phyloP scores from a whole-genome alignment of 2,113 vertebrate genomes.

The Coptodon bakossiorum region DNA sequence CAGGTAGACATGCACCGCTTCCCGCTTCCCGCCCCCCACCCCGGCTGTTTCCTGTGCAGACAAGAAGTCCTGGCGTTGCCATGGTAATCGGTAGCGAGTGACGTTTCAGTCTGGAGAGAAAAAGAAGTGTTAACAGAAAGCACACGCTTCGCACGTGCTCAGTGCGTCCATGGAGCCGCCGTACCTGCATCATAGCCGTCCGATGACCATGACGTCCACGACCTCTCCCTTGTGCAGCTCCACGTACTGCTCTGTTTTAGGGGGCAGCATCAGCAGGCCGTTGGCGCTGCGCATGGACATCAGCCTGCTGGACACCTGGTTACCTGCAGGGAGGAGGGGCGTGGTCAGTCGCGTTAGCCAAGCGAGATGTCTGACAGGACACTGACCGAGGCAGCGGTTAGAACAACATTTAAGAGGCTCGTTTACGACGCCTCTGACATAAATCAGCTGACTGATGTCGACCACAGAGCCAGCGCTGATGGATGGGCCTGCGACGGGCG shows the following conservation, averaged over 20 bases:
- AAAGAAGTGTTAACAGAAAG: background rate
- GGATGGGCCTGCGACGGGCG: background rate
- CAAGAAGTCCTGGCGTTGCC: constrained; percentile 60
- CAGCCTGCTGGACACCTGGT: constrained; percentile 98
- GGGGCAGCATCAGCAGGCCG: constrained; percentile 97
- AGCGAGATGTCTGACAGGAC: fast-evolving
- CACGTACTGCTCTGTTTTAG: constrained; percentile 99
- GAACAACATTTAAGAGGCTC: background rate
- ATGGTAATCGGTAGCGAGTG: constrained; percentile 52
- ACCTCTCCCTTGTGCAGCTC: constrained; percentile 99
- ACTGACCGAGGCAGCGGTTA: background rate
- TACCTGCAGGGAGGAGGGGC: constrained; percentile 69
- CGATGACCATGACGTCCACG: constrained; percentile 99
- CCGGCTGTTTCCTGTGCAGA: constrained; percentile 49
- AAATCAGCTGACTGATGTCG: background rate
- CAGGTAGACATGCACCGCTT: constrained; percentile 96
- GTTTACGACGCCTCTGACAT: background rate
- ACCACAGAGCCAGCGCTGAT: background rate
- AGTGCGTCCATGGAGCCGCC: background rate
- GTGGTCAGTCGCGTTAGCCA: background rate
- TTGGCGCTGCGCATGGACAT: constrained; percentile 99
- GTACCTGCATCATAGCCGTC: constrained; percentile 90
- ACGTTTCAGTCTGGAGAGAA: constrained; percentile 39
- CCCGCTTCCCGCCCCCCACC: constrained; percentile 65
- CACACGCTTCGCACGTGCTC: fast-evolving